Conservation (phyloP, 2,888 invertebrate genomes). For the Chymomyza procnemis region DNA sequence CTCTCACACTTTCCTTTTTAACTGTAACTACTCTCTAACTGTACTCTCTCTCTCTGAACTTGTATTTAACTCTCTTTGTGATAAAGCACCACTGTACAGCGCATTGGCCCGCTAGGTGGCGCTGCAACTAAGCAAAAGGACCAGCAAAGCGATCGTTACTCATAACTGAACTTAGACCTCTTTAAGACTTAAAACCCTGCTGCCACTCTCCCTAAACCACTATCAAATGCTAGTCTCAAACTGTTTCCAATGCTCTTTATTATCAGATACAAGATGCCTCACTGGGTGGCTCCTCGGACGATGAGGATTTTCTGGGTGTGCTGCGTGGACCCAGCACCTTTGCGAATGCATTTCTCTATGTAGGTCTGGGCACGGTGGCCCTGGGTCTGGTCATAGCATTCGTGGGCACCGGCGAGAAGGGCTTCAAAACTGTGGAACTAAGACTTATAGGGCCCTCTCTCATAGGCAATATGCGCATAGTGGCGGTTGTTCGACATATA, state of each 20-base stretch:
- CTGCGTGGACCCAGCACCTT: conserved; percentile 87
- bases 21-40: conserved; percentile 9
- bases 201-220: background rate
- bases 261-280: conserved; percentile 90
- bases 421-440: conserved; percentile 91
- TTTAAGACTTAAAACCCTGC: background rate
- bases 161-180: background rate
- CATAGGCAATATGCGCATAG: conserved; percentile 79
- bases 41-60: conserved; percentile 23
- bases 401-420: conserved; percentile 93
- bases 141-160: background rate
- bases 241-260: background rate
- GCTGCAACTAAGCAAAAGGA: conserved; percentile 37
- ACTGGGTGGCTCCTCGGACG: conserved; percentile 88
- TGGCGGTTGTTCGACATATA: background rate
- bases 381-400: conserved; percentile 92
- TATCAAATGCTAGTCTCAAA: background rate
- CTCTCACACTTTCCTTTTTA: conserved; percentile 22
- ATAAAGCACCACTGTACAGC: conserved; percentile 39
- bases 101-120: conserved; percentile 53
- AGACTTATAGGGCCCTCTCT: conserved; percentile 91
- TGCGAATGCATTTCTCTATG: conserved; percentile 90
- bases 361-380: conserved; percentile 89
- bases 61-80: conserved; percentile 32
- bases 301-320: conserved; percentile 84